These are phyloP conservation scores for Dryocosmus kuriphilus DNA, from an alignment of 2,888 invertebrate species.

Conservation along the genomic window DNA sequence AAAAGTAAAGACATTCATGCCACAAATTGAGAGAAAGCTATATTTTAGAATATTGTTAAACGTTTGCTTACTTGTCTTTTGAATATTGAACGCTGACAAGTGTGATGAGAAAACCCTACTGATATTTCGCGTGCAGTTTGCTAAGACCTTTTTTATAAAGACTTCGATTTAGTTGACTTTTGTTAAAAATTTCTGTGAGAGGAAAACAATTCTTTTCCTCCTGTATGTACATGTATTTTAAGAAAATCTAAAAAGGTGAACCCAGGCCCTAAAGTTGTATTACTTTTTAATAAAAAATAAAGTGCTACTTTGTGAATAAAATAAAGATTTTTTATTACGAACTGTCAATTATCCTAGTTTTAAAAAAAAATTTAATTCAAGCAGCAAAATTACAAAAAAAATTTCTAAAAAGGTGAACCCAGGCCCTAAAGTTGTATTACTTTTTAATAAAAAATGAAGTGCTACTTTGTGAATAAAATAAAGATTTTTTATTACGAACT, in stretches of 20 bases:
- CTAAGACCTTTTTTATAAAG: background rate
- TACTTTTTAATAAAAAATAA: constrained; percentile 76
- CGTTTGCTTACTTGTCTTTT: background rate
- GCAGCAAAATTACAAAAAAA: no score
- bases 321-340: background rate
- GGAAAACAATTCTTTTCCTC: background rate
- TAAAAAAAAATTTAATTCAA: no score
- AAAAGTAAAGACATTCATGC: background rate
- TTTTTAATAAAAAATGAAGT: constrained; percentile 76
- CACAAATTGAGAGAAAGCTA: constrained; percentile 26
- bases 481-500: background rate
- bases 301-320: constrained; percentile 77
- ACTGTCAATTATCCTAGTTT: no score
- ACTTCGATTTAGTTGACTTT: background rate
- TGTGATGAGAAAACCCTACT: background rate
- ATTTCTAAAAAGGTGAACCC: constrained; percentile 32
- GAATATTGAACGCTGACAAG: background rate
- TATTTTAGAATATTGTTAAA: constrained; percentile 25
- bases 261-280: constrained; percentile 71
- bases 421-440: constrained; percentile 73
- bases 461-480: constrained; percentile 76
- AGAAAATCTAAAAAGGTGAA: constrained; percentile 4
- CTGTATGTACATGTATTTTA: constrained; percentile 31
- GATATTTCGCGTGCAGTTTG: background rate
- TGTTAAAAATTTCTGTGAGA: background rate